Conservation (phyloP, 53 echinoderm and acorn worm genomes). For the Arbacia lixula region DNA sequence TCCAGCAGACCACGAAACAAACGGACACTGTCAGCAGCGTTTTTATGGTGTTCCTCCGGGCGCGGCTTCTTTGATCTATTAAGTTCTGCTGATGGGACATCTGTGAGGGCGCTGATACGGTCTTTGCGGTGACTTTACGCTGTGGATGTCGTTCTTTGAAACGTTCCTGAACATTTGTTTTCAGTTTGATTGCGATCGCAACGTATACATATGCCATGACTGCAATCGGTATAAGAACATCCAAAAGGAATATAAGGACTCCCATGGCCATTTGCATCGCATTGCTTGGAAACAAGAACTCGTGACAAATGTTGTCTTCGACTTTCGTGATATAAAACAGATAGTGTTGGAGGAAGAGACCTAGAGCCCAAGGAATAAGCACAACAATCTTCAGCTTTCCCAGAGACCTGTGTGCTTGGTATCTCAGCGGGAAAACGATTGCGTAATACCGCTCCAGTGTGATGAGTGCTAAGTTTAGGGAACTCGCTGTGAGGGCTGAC, state of each 20-base stretch:
- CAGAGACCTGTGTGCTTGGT: background rate
- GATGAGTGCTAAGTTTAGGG: conserved; percentile 21
- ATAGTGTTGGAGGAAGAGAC: background rate
- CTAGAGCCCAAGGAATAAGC: conserved; percentile 2
- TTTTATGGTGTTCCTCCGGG: conserved; percentile 42
- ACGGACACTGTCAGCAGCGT: conserved; percentile 17
- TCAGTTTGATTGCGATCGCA: background rate
- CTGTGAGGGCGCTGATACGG: too few species aligned
- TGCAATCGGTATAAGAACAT: background rate
- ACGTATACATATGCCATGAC: conserved; percentile 28
- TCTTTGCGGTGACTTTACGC: too few species aligned
- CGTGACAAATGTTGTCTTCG: background rate
- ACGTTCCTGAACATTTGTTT: background rate
- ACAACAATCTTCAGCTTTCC: background rate
- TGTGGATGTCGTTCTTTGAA: too few species aligned
- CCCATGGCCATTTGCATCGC: background rate
- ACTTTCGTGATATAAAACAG: background rate
- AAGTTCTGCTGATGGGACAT: background rate
- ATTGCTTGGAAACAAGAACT: conserved; percentile 3
- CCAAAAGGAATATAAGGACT: background rate
- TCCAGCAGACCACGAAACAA: conserved; percentile 49
- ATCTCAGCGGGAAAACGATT: conserved; percentile 14
- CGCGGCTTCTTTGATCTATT: background rate
- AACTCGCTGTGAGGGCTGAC: conserved; percentile 6
- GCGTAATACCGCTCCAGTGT: conserved; percentile 40